Evolutionary conservation across 92 coral and sea anemone species (phyloP).

Genomic region (Diadumene lineata): DNA sequence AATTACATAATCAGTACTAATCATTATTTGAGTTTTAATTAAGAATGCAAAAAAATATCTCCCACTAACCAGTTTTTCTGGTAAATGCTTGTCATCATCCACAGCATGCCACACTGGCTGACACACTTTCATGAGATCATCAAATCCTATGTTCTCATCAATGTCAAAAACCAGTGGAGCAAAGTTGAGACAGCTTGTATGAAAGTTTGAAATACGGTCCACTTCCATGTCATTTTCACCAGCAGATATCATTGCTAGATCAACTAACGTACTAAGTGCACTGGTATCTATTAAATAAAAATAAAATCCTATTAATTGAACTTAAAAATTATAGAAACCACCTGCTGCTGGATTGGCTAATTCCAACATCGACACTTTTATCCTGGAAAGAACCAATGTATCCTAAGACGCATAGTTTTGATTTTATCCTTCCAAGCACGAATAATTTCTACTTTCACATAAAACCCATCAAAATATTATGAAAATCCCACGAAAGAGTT

Average conservation of each 20-base stretch:
- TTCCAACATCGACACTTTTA: no score
- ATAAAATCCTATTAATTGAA: no score
- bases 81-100: slow-evolving; percentile 39
- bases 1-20: no score
- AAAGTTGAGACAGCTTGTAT: slow-evolving; percentile 83
- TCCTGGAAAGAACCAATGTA: no score
- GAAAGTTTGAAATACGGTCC: slow-evolving; percentile 71
- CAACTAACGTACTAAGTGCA: slow-evolving; percentile 67
- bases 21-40: no score
- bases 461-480: no score
- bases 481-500: no score
- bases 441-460: no score
- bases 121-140: slow-evolving; percentile 52
- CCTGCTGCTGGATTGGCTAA: no score
- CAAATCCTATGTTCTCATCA: slow-evolving; percentile 41
- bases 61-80: slow-evolving; percentile 54
- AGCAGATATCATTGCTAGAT: slow-evolving; percentile 73
- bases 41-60: neutral
- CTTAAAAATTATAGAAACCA: no score
- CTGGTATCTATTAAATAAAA: slow-evolving; percentile 51
- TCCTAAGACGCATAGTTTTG: no score
- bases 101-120: slow-evolving; percentile 73
- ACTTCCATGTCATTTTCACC: slow-evolving; percentile 81
- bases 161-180: slow-evolving; percentile 74
- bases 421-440: no score